Base-by-base conservation (phyloP, 2,113 vertebrate species). In the Channa argus region DNA sequence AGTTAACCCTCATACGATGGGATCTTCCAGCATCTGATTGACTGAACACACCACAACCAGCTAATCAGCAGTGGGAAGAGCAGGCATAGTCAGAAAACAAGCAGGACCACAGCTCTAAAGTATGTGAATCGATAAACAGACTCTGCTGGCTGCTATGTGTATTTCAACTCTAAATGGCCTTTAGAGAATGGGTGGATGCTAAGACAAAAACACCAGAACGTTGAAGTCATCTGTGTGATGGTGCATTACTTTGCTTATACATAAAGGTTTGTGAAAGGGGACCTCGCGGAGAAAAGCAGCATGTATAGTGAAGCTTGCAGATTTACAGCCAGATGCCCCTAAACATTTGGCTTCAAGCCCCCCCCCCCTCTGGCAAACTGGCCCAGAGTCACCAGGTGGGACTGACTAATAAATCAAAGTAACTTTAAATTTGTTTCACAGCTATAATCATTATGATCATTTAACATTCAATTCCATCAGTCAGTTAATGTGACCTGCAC, bases 271-370 rank as follows among this genome's bases (percentile, higher is more conserved):
- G 70, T 65, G 74, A 70, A 71, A 53, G 71, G 70, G 56, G 43
- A 60, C 79, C 71, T 85, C 5, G 0, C 67, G 67, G 78, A 56
- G 69, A 43, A 47, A 61, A 9, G 45, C 63, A 74, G 52, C 77
- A 63, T 6, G 14, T 79, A 59, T 33, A 9, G 47, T 91, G 90
- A 89, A 64, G 65, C 64, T 44, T 36, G 34, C 12, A 69, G 79
- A 91, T 91, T 86, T 88, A 73, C 56, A 78, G 71, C 83, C 82
- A 86, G 77, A 75, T 69, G 76, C 80, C 82, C 77, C 9, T 71
- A 45, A 85, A 74, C 72, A 65, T 71, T 74, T 36, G 50, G 62
- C 62, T 79, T 39, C 47, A 76, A 70, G n/a, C n/a, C 86, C 81
- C 82, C 73, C 51, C 69, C 60, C 55, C 51, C 66, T 78, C 49